These are phyloP conservation scores for Exocentrus adspersus DNA, from an alignment of 2,888 invertebrate genomes.

Conservation along the genomic window DNA sequence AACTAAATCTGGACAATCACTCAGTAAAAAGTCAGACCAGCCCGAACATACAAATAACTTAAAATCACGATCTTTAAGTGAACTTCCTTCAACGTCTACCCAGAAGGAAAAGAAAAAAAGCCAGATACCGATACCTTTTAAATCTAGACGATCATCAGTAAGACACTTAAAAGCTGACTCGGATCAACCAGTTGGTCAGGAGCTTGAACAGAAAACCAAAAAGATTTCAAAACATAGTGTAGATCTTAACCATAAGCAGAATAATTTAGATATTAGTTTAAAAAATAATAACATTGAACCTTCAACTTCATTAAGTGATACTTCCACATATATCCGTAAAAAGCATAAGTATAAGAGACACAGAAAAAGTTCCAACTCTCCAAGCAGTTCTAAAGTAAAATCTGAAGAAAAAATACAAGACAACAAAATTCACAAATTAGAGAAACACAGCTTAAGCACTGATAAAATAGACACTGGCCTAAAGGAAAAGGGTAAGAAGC, in stretches of 20 bases:
- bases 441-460: conserved; percentile 26
- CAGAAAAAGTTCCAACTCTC: conserved; percentile 36
- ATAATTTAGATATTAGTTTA: conserved; percentile 33
- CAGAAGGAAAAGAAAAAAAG: conserved; percentile 38
- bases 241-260: conserved; percentile 38
- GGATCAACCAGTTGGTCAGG: conserved; percentile 28
- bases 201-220: conserved; percentile 35
- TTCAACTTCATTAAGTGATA: conserved; percentile 31
- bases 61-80: conserved; percentile 49
- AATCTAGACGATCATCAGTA: conserved; percentile 38
- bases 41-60: conserved; percentile 31
- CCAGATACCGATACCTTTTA: conserved; percentile 31
- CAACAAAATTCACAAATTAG: conserved; percentile 31
- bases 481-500: conserved; percentile 33
- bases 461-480: conserved; percentile 20
- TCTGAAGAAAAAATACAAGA: conserved; percentile 34
- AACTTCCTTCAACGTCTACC: conserved; percentile 42
- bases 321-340: conserved; percentile 28
- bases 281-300: conserved; percentile 36
- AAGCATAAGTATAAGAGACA: conserved; percentile 39
- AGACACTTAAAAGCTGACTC: conserved; percentile 30
- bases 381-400: conserved; percentile 31
- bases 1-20: conserved; percentile 35
- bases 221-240: conserved; percentile 34
- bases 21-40: conserved; percentile 31